Conservation (phyloP, 2,888 invertebrate species). For the Acanthosepion esculentum region DNA sequence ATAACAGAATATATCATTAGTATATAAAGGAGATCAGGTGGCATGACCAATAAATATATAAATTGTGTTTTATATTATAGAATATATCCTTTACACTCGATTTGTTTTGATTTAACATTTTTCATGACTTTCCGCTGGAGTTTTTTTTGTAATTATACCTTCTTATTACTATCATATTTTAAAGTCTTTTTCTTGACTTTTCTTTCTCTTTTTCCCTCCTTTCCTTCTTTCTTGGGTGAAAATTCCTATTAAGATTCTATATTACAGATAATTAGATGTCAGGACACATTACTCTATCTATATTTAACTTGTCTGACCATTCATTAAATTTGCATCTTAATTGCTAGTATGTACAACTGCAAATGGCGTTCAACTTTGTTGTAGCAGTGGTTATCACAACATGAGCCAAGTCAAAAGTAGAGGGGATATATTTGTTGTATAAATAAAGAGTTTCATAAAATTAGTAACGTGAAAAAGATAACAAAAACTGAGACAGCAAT, state of each 20-base stretch:
- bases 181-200: neutral
- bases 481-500: neutral
- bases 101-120: too few relatives aligned
- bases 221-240: neutral
- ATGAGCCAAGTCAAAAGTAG: neutral
- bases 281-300: neutral
- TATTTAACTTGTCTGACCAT: neutral
- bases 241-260: neutral
- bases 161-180: neutral
- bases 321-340: neutral
- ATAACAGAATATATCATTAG: too few relatives aligned
- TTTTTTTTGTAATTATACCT: neutral
- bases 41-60: too few relatives aligned
- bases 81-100: too few relatives aligned
- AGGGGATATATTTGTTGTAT: too few relatives aligned
- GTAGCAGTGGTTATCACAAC: neutral
- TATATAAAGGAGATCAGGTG: too few relatives aligned
- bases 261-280: constrained; percentile 20
- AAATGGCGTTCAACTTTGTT: neutral
- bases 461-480: neutral
- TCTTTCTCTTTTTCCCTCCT: neutral
- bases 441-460: neutral
- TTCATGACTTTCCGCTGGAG: neutral
- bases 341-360: neutral
- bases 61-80: too few relatives aligned